These are phyloP conservation scores for Scaptodrosophila lebanonensis DNA, from an alignment of 1,140 invertebrate species.

Conservation along the genomic window DNA sequence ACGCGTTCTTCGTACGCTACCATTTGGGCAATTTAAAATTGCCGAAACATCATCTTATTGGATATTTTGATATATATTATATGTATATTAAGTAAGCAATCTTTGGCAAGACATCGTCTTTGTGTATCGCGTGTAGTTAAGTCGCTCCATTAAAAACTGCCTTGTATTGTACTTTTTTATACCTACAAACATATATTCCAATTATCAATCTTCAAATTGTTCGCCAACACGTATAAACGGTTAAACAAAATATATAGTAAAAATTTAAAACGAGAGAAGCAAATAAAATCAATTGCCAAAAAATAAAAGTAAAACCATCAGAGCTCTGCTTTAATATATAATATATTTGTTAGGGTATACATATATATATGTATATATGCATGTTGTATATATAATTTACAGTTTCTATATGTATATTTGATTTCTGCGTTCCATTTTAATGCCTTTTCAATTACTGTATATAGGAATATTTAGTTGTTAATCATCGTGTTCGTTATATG, in stretches of 20 bases:
- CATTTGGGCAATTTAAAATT: conserved; percentile 40
- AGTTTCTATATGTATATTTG: conserved; percentile 60
- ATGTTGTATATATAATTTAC: conserved; percentile 43
- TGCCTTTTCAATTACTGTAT: conserved; percentile 56
- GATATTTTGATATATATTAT: no score
- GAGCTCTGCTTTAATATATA: conserved; percentile 49
- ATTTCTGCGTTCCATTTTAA: conserved; percentile 54
- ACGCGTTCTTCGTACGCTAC: neutral
- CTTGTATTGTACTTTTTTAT: conserved; percentile 64
- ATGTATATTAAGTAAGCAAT: conserved; percentile 30
- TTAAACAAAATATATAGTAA: conserved; percentile 36
- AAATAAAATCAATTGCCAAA: conserved; percentile 19
- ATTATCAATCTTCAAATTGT: conserved; percentile 48
- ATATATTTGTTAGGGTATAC: conserved; percentile 51
- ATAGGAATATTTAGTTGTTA: conserved; percentile 74
- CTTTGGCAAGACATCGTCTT: conserved; percentile 5
- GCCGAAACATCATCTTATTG: conserved; percentile 21
- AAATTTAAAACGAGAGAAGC: conserved; percentile 28
- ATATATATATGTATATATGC: conserved; percentile 41
- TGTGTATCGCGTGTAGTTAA: conserved; percentile 34
- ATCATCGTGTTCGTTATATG: conserved; percentile 40
- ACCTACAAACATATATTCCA: conserved; percentile 19
- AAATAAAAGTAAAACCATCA: conserved; percentile 6
- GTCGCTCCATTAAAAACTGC: conserved; percentile 55
- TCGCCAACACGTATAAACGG: conserved; percentile 13